Percentiles rank a stretch among this genome's conserved stretches.
phyloP scores from a whole-genome alignment of 2,797 vertebrate genomes.

The Galaxias olidus region DNA sequence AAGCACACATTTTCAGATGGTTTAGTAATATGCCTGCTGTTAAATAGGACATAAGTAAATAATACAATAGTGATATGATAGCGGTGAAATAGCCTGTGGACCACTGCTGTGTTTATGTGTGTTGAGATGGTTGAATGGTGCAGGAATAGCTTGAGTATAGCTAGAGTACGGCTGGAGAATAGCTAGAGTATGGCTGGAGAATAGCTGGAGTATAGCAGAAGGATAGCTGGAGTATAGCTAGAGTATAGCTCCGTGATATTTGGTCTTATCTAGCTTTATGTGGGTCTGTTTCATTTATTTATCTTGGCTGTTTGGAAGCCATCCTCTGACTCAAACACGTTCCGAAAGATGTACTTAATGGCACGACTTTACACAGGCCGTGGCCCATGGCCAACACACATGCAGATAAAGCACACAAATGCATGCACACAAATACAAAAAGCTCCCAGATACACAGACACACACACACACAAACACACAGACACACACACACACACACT shows the following conservation, averaged over 20 bases:
- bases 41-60: no score
- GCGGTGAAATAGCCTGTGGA: no score
- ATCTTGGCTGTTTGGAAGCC: slow-evolving; percentile 43
- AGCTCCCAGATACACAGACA: neutral
- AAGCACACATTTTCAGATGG: slow-evolving; percentile 27
- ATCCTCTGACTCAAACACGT: slow-evolving; percentile 54
- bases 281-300: slow-evolving; percentile 25
- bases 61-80: no score
- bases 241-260: no score
- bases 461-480: slow-evolving; percentile 2
- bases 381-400: slow-evolving; percentile 51
- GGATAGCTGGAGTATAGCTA: no score
- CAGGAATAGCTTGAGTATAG: no score
- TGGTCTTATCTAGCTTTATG: slow-evolving; percentile 28
- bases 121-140: no score
- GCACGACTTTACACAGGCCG: slow-evolving; percentile 57
- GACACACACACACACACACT: slow-evolving; percentile 5
- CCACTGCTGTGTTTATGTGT: no score
- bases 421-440: slow-evolving; percentile 11
- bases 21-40: no score
- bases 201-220: no score
- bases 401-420: slow-evolving; percentile 18
- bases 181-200: no score
- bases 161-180: no score
- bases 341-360: slow-evolving; percentile 67